Percentiles rank a stretch among this genome's conserved stretches.
phyloP scores from a whole-genome alignment of 2,888 invertebrate species.

The Brachycybe producta region DNA sequence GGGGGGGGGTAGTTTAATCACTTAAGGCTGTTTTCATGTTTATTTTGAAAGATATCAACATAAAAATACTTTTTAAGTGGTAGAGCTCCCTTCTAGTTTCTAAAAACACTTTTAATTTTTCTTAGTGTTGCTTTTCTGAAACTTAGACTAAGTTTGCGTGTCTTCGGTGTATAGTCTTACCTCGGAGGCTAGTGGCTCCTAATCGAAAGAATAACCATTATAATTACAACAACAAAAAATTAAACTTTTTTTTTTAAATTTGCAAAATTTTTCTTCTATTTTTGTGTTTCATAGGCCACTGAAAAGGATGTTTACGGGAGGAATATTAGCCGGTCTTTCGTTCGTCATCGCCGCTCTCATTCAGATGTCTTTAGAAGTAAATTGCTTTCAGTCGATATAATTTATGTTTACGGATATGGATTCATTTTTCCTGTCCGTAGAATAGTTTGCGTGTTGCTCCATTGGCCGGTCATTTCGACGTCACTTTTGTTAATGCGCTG shows the following conservation, averaged over 20 bases:
- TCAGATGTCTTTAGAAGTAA: slow-evolving; percentile 58
- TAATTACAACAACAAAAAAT: neutral
- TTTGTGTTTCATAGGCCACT: slow-evolving; percentile 47
- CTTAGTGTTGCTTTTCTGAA: no score
- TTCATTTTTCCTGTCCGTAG: neutral
- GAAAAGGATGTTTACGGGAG: slow-evolving; percentile 76
- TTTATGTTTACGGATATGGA: neutral
- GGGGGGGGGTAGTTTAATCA: no score
- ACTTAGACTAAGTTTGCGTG: no score
- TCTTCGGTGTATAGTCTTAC: no score
- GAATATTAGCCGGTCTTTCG: slow-evolving; percentile 66
- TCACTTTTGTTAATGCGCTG: neutral
- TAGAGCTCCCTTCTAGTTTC: no score
- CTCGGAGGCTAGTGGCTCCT: no score
- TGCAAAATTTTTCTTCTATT: neutral
- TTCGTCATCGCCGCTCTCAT: slow-evolving; percentile 82
- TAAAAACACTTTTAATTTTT: no score
- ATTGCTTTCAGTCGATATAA: slow-evolving; percentile 13
- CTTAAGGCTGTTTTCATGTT: no score
- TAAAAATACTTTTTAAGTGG: no score
- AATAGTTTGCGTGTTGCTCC: neutral
- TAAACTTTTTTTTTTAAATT: neutral
- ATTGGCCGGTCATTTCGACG: neutral
- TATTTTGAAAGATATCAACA: no score
- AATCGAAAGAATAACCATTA: no score